Evolutionary conservation across 2,888 invertebrate genomes (phyloP), one percentile per base, ranked within the genome.

Genomic region (Scaptomyza reducta): DNA sequence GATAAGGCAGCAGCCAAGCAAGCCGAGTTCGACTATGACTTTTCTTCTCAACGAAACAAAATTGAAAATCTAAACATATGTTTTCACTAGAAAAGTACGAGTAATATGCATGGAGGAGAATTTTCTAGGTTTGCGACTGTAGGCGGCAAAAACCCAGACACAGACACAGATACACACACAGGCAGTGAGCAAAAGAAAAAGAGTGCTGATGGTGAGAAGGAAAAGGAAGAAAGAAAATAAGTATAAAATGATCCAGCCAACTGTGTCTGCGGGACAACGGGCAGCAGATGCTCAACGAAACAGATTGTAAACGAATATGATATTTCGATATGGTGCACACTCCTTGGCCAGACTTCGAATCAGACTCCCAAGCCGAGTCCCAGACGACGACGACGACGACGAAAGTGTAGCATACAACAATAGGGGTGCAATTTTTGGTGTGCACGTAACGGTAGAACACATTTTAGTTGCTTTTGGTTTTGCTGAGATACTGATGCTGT

Each of bases 301-400:
- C 82, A 83, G 87, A 83, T 83, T 83, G 82, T 80, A 87, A 88
- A 83, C 88, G 82, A 83, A 83, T 83, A 88, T 83, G 87, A 88
- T 83, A 84, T 88, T 82, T 83, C 74, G 88, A 80, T 86, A 86
- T 83, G 82, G 69, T 82, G 82, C 77, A 62, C 80, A 82, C 79
- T 81, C 87, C 80, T 80, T 68, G 64, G 40, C 63, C 87, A 73
- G 77, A 62, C 68, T 40, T 38, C 40, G 45, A 55, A 25, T 33
- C 61, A 61, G 46, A 49, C 49, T 35, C 33, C 53, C 55, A 51
- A 50, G 50, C 49, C 16, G 35, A 57, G 54, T 18, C 47, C 10
- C 49, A 54, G 58, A 50, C 44, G 56, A 53, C 70, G 53, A 44
- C 47, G 44, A 3, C 42, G 51, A 35, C 41, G 47, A 44, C 50